Evolutionary conservation across 2,113 vertebrate genomes (phyloP), one percentile per base, ranked within the genome.

Genomic region (Sorex fumeus): DNA sequence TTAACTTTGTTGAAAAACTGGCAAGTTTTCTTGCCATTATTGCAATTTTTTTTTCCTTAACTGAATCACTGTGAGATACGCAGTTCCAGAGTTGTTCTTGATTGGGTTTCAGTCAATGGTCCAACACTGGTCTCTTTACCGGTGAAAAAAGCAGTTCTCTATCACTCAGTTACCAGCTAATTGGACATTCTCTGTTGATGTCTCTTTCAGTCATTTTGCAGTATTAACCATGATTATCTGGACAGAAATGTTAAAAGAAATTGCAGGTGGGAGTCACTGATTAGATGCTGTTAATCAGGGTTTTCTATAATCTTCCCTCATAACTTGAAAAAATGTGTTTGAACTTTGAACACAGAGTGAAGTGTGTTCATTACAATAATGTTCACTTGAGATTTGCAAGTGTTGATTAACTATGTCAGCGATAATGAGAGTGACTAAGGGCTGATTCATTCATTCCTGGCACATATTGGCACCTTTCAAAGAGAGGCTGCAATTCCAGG

Each of bases 381-480:
- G 16, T 12, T 78, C 28, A 32, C 47, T 78, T 19, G n/a, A 32
- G 32, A 50, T 45, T 72, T 60, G 50, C 45, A 28, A 23, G 66
- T 70, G 18, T 34, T 74, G 47, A 57, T 66, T 66, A 27, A 40
- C 25, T 91, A 4, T 12, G 0, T 67, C 8, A 21, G 32, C 27
- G n/a, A 50, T 60, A 7, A 34, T 75, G n/a, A 90, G 34, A 66
- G 28, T 69, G 70, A 57, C 27, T 67, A 13, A 2, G 9, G 32
- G 15, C 84, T 84, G 34, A 40, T 84, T 70, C 67, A 40, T 40
- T 84, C 28, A 6, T 11, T 80, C 87, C 43, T 62, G 32, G n/a
- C 86, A 4, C 32, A 40, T n/a, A 28, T 40, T 78, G 40, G 45
- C 88, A 70, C 11, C 23, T 80, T 94, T 88, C 77, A 27, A 82